Conservation (phyloP, 2,888 invertebrate species). For the Nudaria mundana region DNA sequence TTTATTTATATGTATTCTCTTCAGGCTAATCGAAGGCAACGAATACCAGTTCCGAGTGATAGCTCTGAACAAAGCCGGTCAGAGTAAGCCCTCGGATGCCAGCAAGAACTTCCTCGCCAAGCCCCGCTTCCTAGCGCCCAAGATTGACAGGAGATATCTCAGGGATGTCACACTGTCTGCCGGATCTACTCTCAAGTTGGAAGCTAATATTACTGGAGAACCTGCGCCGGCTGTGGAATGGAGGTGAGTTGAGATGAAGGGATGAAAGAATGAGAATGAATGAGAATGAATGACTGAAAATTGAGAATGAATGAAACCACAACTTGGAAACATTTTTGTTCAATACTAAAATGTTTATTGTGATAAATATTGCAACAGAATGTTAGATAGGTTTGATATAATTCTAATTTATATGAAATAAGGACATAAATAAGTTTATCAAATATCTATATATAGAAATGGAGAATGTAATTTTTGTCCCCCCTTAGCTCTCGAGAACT, state of each 20-base stretch:
- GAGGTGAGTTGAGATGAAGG: conserved; percentile 82
- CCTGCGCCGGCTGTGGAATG: conserved; percentile 97
- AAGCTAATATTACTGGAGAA: conserved; percentile 96
- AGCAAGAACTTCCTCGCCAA: conserved; percentile 93
- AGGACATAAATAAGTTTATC: no score
- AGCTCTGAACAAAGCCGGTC: conserved; percentile 97
- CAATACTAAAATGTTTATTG: no score
- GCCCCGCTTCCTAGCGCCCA: conserved; percentile 94
- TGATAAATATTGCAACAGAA: no score
- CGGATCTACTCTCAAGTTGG: conserved; percentile 95
- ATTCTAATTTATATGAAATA: no score
- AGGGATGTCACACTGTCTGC: conserved; percentile 95
- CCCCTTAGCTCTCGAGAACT: no score
- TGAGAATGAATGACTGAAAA: no score
- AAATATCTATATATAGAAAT: no score
- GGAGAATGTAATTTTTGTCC: no score
- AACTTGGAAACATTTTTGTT: no score
- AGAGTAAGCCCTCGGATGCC: conserved; percentile 94
- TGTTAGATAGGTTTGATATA: no score
- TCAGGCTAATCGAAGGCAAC: conserved; percentile 92
- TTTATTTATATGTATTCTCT: neutral
- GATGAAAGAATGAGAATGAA: no score
- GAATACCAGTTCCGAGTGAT: conserved; percentile 98
- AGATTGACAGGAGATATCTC: conserved; percentile 96
- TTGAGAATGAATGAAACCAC: no score